Base-by-base conservation (phyloP, 2,888 invertebrate species). In the Acanthoscelides obtectus region DNA sequence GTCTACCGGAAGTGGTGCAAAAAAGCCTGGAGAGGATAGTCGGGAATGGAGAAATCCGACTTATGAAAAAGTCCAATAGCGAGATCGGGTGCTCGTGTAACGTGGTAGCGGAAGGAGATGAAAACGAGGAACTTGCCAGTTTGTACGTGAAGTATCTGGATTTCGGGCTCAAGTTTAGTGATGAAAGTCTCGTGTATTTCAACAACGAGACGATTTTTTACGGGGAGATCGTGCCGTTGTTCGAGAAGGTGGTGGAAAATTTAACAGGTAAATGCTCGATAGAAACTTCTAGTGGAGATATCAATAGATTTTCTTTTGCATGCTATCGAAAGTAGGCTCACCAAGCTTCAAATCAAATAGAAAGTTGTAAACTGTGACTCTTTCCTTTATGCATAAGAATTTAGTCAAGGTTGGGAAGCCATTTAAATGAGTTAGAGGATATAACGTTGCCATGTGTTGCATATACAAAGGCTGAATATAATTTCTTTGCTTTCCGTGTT, bases 141-240 rank as follows among this genome's bases (percentile, higher is more conserved):
- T 71, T 73, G 64, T 73, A 71, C 67, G 25, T 69, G 19, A 73
- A 71, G 21, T 71, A 67, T 68, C 71, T 71, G 64, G 66, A 45
- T 64, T 19, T 19, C 20, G 20, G 22, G 1, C 22, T 25, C 19
- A 64, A 27, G 20, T 72, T 72, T 67, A 64, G 63, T 2, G 17
- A 22, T 19, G 67, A 75, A 68, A 68, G 69, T 17, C 45, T 71
- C 2, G 21, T 71, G 20, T 74, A 72, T 71, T 75, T 75, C 68
- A 67, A 72, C 21, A 75, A 75, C 72, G 75, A 75, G 69, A 69
- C 72, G 22, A 25, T 72, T n/a, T 75, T 75, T 69, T 73, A 75
- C 67, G 70, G 69, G 17, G 69, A 73, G 65, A 64, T 75, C 22
- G 67, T 75, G 67, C 63, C 20, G 45, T 68, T 64, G 22, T 72